Base-by-base conservation (phyloP, 1,140 invertebrate species). In the Calephelis virginiensis region DNA sequence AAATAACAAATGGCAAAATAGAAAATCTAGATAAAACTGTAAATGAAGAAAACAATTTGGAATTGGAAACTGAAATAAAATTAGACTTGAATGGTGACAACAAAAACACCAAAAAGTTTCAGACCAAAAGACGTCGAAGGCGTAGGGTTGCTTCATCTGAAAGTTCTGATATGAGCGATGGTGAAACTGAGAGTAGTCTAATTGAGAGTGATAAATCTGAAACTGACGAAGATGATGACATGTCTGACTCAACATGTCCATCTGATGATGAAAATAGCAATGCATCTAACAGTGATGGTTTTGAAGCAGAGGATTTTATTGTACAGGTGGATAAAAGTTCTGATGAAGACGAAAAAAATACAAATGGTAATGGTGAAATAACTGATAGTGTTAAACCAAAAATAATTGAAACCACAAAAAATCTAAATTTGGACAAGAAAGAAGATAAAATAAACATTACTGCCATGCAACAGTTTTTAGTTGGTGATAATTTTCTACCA, bases 101-200 rank as follows among this genome's bases (percentile, higher is more conserved):
- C 11, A 89, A 91, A 69, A 78, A 56, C 53, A 77, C 64, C 64
- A 89, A 89, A 66, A 86, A 87, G 56, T 5, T 64, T 61, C 49
- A 73, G 28, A 49, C 75, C 6, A 93, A 93, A 82, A 81, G 93
- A n/a, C 83, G 93, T 14, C 81, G 93, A 14, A 86, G 92, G 7
- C 83, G 93, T 56, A 91, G 87, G 7, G 59, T 76, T 10, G 78
- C 71, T 46, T 89, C 85, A 48, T 85, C 85, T 17, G 86, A 78
- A 8, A 91, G 84, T 64, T 89, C 89, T 56, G 86, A 91, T 61
- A 60, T 82, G 40, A 92, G 77, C 84, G 92, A 76, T 86, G 85
- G 64, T 79, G 93, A 94, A 67, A 93, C 93, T 64, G 92, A 93
- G 40, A 86, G 78, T n/a, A 94, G 86, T 82, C 84, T 83, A 60